phyloP scores from a whole-genome alignment of 2,888 invertebrate genomes.

The Stomorhina lunata region DNA sequence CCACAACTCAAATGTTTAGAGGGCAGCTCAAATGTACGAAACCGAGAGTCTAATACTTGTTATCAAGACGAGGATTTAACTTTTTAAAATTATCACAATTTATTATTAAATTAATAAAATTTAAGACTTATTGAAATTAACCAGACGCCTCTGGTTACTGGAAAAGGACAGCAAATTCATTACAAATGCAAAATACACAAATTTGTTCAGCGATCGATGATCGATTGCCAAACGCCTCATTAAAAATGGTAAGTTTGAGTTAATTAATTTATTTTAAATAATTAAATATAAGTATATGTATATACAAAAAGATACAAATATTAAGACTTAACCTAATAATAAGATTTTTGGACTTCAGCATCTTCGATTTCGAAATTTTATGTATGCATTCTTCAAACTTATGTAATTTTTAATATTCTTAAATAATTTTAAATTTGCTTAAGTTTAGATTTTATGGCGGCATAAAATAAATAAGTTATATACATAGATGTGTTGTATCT shows the following conservation, averaged over 20 bases:
- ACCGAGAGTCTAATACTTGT: not conserved
- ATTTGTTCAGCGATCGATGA: not conserved
- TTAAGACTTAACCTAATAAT: too few relatives aligned
- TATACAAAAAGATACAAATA: too few relatives aligned
- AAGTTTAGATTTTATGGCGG: too few relatives aligned
- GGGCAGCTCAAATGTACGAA: slow-evolving; percentile 13
- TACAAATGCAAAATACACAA: not conserved
- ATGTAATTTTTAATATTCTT: too few relatives aligned
- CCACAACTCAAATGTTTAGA: too few relatives aligned
- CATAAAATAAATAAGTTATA: too few relatives aligned
- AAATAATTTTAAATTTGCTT: too few relatives aligned
- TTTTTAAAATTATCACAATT: not conserved
- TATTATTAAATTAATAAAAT: not conserved
- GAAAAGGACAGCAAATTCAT: not conserved
- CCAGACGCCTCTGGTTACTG: not conserved
- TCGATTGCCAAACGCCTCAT: not conserved
- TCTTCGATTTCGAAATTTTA: too few relatives aligned
- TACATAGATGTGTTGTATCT: too few relatives aligned
- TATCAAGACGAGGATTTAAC: slow-evolving; percentile 13
- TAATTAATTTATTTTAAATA: not conserved
- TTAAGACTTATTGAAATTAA: not conserved
- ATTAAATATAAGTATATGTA: too few relatives aligned
- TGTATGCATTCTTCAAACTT: too few relatives aligned
- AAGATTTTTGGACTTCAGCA: too few relatives aligned
- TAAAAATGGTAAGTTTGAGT: slow-evolving; percentile 43